Conservation (phyloP, 2,888 invertebrate species). For the Perdita meconis region DNA sequence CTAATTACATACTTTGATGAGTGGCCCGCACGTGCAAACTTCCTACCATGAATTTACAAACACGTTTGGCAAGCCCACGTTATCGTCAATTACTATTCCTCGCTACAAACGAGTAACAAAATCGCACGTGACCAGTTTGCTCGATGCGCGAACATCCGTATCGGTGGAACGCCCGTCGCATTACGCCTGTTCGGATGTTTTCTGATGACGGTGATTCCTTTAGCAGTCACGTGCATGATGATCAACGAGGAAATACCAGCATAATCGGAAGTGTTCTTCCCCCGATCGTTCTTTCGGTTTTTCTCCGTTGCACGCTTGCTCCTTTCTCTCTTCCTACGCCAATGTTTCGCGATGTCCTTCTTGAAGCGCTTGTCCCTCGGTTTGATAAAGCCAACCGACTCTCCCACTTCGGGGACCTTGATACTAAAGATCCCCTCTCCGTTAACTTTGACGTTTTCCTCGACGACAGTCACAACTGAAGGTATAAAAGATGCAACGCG, state of each 20-base stretch:
- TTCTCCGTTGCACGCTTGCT: background rate
- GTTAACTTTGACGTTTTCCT: background rate
- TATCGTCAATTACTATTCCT: background rate
- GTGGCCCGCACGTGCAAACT: too few species aligned
- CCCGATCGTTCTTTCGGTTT: background rate
- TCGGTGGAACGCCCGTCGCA: background rate
- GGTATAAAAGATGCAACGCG: conserved; percentile 57
- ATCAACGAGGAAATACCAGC: background rate
- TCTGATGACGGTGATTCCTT: background rate
- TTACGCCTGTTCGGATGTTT: conserved; percentile 4
- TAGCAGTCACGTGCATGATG: background rate
- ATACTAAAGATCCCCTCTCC: conserved; percentile 27
- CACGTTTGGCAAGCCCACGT: too few species aligned
- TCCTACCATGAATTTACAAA: too few species aligned
- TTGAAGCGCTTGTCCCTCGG: background rate
- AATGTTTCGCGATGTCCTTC: conserved; percentile 18
- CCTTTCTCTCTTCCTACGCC: background rate
- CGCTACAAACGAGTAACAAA: background rate
- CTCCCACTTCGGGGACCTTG: conserved; percentile 7
- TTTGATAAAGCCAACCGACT: conserved; percentile 16
- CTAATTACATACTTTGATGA: too few species aligned
- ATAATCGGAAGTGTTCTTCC: too few species aligned
- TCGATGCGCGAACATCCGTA: background rate
- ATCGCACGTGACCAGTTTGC: background rate
- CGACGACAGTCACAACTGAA: background rate